phyloP scores from a whole-genome alignment of 1,140 invertebrate genomes.

The Zeugodacus cucurbitae region DNA sequence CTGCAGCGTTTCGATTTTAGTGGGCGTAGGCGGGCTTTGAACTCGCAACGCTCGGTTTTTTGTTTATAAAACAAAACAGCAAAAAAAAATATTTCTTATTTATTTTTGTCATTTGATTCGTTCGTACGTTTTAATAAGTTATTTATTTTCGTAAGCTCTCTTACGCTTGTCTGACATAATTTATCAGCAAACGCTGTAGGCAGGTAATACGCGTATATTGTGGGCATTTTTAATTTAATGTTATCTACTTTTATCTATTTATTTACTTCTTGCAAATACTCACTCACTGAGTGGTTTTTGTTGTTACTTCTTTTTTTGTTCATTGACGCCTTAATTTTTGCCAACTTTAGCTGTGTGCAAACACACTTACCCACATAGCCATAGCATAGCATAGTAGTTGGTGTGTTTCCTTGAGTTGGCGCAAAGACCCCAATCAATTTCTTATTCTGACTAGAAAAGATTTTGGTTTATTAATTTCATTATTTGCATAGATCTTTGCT shows the following conservation, averaged over 20 bases:
- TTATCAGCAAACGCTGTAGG: neutral
- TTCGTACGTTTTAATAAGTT: neutral
- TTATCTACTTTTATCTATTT: neutral
- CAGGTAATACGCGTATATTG: neutral
- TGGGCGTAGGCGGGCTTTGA: conserved; percentile 20
- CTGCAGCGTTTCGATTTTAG: neutral
- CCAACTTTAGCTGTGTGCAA: neutral
- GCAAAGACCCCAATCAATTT: conserved; percentile 1
- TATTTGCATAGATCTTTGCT: neutral
- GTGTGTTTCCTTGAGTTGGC: neutral
- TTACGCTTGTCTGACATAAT: conserved; percentile 5
- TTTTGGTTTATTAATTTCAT: neutral
- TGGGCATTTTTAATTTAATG: neutral
- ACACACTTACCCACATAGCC: neutral
- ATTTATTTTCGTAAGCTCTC: neutral
- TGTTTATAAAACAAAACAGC: neutral
- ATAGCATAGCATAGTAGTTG: neutral
- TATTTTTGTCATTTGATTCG: neutral
- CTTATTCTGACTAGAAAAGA: neutral
- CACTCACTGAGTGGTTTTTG: neutral
- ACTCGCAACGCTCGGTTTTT: neutral
- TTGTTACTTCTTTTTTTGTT: neutral
- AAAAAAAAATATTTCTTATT: neutral
- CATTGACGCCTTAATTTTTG: neutral
- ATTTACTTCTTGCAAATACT: neutral